Evolutionary conservation across 2,113 vertebrate species (phyloP), one percentile per base, ranked within the genome.

Genomic region (Smithornis capensis): DNA sequence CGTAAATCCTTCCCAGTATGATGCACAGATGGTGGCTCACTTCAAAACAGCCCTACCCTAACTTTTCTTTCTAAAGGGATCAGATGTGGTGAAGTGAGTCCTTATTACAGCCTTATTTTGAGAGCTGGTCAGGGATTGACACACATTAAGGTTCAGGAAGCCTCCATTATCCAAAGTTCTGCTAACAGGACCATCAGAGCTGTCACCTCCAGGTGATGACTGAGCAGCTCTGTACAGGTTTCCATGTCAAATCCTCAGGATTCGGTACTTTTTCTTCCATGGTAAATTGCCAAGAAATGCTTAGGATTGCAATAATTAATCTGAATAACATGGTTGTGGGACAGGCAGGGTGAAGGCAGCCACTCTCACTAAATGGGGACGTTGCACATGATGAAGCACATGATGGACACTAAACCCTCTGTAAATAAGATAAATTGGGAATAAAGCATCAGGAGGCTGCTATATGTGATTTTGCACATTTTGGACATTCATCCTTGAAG

Each of bases 241-340:
- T 94, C 94, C 94, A 80, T 74, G 14, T 78, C 88, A 96, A 94
- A 97, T 92, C 97, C 94, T 60, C 17, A n/a, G 95, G 83, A 97
- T 97, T 75, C 96, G 83, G 84, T 9, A 16, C 81, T 59, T 94
- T 87, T 94, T 96, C 81, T 90, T 83, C 92, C 62, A 33, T 2
- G n/a, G 60, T 91, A 94, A 87, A 81, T 57, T 69, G 95, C 95
- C 97, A 94, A 93, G 73, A 19, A 55, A 82, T 87, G 62, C 74
- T 90, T 62, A 21, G 21, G 62, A 62, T 27, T 74, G 33, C 8
- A n/a, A 44, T 92, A 83, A 69, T 78, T 47, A 24, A 90, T n/a
- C 0, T 1, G 63, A 85, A 35, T 63, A 25, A 55, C 9, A 24
- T 2, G 8, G 14, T 4, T 63, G 9, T 68, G 60, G 50, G 68